Conservation (phyloP, 2,113 vertebrate genomes). For the Lasiurus borealis region DNA sequence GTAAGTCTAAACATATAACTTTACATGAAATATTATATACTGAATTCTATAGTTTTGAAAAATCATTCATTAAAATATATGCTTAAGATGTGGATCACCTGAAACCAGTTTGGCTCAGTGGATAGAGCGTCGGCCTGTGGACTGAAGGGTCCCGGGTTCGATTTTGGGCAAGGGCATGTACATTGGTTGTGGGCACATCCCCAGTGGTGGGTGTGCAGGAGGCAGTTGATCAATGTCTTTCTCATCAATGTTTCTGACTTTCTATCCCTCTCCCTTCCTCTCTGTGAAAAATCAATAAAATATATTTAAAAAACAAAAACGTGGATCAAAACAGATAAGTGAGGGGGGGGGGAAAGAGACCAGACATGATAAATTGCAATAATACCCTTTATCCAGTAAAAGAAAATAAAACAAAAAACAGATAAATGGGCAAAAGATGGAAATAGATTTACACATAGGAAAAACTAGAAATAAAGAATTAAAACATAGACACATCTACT, state of each 20-base stretch:
- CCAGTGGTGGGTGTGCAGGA: too few species aligned
- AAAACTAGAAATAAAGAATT: slow-evolving; percentile 36
- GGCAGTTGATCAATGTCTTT: too few species aligned
- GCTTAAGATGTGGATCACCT: too few species aligned
- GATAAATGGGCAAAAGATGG: not conserved
- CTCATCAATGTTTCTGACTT: too few species aligned
- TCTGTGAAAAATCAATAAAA: too few species aligned
- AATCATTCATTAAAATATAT: slow-evolving; percentile 41
- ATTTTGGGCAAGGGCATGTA: too few species aligned
- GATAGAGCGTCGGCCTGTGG: too few species aligned
- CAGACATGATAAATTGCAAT: not conserved
- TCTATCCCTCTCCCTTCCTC: too few species aligned
- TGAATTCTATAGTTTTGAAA: slow-evolving; percentile 55
- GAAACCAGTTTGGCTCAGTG: too few species aligned
- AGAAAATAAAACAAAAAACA: not conserved
- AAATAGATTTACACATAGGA: not conserved
- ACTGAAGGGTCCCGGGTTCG: too few species aligned
- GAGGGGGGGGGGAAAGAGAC: not conserved
- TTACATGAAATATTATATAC: not conserved
- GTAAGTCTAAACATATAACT: slow-evolving; percentile 83
- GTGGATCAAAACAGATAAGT: not conserved
- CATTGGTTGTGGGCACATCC: too few species aligned
- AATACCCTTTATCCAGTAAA: not conserved
- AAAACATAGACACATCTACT: slow-evolving; percentile 37
- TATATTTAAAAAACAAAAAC: too few species aligned